Base-by-base conservation (phyloP, 2,888 invertebrate species). In the Eutolmus rufibarbis region DNA sequence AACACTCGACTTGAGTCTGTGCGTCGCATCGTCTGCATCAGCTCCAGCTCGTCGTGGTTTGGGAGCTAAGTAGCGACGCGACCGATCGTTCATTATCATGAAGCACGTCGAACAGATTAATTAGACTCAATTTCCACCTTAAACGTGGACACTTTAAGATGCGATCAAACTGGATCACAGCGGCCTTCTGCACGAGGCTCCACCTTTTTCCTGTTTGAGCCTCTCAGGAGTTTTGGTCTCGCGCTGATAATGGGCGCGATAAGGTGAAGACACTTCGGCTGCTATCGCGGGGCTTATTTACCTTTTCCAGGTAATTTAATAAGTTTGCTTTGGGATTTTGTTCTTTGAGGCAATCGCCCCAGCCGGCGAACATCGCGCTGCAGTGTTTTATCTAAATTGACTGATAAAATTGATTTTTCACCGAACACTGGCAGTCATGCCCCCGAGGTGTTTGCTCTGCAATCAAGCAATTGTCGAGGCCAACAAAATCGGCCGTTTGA, bases 331-430 rank as follows among this genome's bases (percentile, higher is more conserved):
- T 56, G 31, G 23, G 81, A 81, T 81, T 81, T 81, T 51, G 28
- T 56, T 31, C 46, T 51, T 28, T 51, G 51, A 81, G 34, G 81
- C 51, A 56, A 56, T 81, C 81, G 51, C 34, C 56, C 23, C 51
- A 16, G 56, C n/a, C 81, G 81, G 16, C 31, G 81, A 31, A 56
- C 56, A 81, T n/a, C 34, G 51, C 51, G 56, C 43, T 81, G 23
- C 34, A 56, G n/a, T 51, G 81, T 81, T 23, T 81, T 81, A 81
- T 81, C 81, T 81, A 81, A 81, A 81, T 81, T 81, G 51, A 23
- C 56, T 51, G 81, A 81, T 81, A 81, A 81, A 81, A 81, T 81
- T 81, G 81, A 81, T 81, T 81, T 81, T 81, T 81, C 81, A 81
- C 81, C 81, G 56, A 81, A 81, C 66, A 66, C 46, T 81, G 81